Conservation (phyloP, 2,888 invertebrate species). For the Pristionchus entomophagus region DNA sequence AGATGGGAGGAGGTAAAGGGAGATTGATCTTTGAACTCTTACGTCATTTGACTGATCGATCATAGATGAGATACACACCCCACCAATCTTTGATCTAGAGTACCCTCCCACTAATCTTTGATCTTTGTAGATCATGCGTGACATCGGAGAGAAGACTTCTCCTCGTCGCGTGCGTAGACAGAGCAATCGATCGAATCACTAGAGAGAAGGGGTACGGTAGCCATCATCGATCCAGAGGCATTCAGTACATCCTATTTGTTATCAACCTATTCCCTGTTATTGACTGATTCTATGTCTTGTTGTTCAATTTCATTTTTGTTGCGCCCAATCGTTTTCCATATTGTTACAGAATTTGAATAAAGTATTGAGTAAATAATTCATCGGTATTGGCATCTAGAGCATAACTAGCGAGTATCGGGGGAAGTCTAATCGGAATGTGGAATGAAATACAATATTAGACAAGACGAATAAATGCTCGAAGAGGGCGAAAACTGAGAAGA, state of each 20-base stretch:
- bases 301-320: not conserved
- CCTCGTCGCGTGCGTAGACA: slow-evolving; percentile 37
- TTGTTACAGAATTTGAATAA: slow-evolving; percentile 17
- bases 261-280: not conserved
- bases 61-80: not conserved
- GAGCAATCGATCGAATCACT: slow-evolving; percentile 29
- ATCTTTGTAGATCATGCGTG: slow-evolving; percentile 41
- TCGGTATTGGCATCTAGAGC: not conserved
- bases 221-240: not conserved
- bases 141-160: slow-evolving; percentile 5
- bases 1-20: slow-evolving; percentile 46
- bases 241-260: not conserved
- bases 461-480: slow-evolving; percentile 46
- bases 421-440: slow-evolving; percentile 47
- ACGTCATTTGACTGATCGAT: not conserved
- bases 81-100: too few relatives aligned
- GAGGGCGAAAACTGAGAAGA: slow-evolving; percentile 45
- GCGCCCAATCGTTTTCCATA: not conserved
- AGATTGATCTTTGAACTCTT: not conserved
- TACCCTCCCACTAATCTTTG: not conserved
- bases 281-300: not conserved
- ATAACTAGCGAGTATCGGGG: slow-evolving; percentile 3
- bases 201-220: slow-evolving; percentile 14
- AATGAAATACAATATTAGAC: slow-evolving; percentile 48
- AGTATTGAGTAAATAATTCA: not conserved